Evolutionary conservation across 2,113 vertebrate species (phyloP), one percentile per base, ranked within the genome.

Genomic region (Motacilla alba): DNA sequence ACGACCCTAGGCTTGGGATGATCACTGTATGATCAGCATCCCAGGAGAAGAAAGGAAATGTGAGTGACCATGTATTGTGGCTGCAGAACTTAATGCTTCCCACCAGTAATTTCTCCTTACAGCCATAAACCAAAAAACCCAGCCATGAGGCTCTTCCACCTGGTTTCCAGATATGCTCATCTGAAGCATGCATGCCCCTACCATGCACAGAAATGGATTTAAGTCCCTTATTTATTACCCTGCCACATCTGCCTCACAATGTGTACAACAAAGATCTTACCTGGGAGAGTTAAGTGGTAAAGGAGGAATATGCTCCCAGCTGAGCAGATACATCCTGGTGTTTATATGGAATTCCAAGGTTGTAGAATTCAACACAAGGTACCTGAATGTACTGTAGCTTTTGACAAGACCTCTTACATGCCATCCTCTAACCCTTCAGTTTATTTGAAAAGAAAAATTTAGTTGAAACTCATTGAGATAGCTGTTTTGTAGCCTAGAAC

Each of bases 61-160:
- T 2, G 1, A 62, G 15, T 10, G 23, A 10, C 6, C 35, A 4
- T 10, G 8, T 24, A 3, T 7, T 74, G 31, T 23, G 26, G 11
- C 10, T 89, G 59, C 31, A 83, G 44, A 16, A 3, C 1, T 22
- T n/a, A 39, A 8, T 1, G 2, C 2, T 83, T 68, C 22, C 28
- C 15, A 30, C 5, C 2, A 4, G 11, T 30, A 0, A 0, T 13
- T 67, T 8, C 47, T 23, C 13, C 55, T 75, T 26, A 35, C 27
- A 56, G 4, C 3, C 21, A 10, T 8, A 56, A 73, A 39, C 4
- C 11, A 11, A 43, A 43, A 92, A 58, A 1, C 10, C 9, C 49
- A 64, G 4, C 10, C 18, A 17, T 24, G 13, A n/a, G 5, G 10
- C 7, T 60, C 44, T 69, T n/a, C 16, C 22, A 69, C 13, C 19